Evolutionary conservation across 1,140 invertebrate species (phyloP).

Genomic region (Limonius californicus): DNA sequence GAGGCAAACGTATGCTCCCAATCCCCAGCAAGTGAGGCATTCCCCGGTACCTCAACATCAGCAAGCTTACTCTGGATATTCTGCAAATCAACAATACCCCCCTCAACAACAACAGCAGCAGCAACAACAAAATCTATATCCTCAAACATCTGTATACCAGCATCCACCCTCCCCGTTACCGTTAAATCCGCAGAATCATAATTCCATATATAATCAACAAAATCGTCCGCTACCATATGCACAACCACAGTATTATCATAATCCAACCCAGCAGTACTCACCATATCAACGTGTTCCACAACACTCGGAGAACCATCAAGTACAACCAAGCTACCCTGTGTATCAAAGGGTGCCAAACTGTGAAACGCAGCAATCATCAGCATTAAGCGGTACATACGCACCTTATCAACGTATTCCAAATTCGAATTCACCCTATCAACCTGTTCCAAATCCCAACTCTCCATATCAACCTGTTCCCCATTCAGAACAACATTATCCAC

Average conservation of each 20-base stretch:
- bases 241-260: background rate
- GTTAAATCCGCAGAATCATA: constrained; percentile 18
- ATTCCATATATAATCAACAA: background rate
- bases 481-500: constrained; percentile 33
- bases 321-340: constrained; percentile 25
- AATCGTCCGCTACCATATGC: constrained; percentile 11
- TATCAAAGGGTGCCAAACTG: constrained; percentile 26
- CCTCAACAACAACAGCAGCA: background rate
- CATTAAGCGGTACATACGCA: background rate
- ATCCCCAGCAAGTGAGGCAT: constrained; percentile 23
- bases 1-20: background rate
- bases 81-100: background rate
- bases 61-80: background rate
- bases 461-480: constrained; percentile 21
- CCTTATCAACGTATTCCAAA: constrained; percentile 13
- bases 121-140: background rate
- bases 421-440: constrained; percentile 30
- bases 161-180: constrained; percentile 41
- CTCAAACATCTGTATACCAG: constrained; percentile 26
- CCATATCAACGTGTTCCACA: constrained; percentile 28
- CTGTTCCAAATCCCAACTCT: constrained; percentile 21
- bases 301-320: constrained; percentile 4
- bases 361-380: constrained; percentile 8
- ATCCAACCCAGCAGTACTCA: constrained; percentile 5
- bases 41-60: constrained; percentile 21